Percentiles rank a stretch among this genome's conserved stretches.
These are phyloP conservation scores for Coenonympha arcania DNA, from an alignment of 2,888 invertebrate species.

Conservation along the genomic window DNA sequence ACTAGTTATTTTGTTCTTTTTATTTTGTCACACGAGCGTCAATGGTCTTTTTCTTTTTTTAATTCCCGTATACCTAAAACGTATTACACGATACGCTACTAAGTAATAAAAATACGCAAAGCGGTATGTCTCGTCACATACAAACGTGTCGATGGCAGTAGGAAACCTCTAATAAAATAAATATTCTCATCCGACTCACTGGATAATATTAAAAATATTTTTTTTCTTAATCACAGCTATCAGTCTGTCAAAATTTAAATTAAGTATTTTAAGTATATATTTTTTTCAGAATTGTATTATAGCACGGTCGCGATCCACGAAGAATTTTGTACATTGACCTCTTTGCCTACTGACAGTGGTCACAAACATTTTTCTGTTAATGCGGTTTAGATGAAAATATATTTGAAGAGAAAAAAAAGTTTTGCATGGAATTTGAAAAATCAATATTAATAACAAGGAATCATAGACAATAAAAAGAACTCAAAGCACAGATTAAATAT, in stretches of 20 bases:
- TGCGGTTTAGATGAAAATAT: no score
- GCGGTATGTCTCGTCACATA: slow-evolving; percentile 59
- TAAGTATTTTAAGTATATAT: slow-evolving; percentile 59
- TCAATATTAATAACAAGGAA: no score
- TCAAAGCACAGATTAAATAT: no score
- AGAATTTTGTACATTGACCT: no score
- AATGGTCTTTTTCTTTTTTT: background rate
- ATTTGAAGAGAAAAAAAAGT: no score
- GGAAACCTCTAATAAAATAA: slow-evolving; percentile 71
- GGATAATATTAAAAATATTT: slow-evolving; percentile 75
- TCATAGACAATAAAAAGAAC: no score
- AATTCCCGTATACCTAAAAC: slow-evolving; percentile 21
- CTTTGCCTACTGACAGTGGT: no score
- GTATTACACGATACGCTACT: slow-evolving; percentile 49
- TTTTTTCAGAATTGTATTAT: slow-evolving; percentile 70
- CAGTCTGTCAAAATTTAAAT: slow-evolving; percentile 75
- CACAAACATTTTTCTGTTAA: no score
- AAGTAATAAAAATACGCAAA: slow-evolving; percentile 58
- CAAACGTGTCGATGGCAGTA: slow-evolving; percentile 62
- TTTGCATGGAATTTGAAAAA: no score
- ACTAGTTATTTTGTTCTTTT: slow-evolving; percentile 47
- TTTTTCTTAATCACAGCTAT: slow-evolving; percentile 72
- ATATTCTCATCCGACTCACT: slow-evolving; percentile 73
- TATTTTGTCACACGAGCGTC: background rate
- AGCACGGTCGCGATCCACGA: no score